Base-by-base conservation (phyloP, 2,113 vertebrate genomes). In the Calypte anna region DNA sequence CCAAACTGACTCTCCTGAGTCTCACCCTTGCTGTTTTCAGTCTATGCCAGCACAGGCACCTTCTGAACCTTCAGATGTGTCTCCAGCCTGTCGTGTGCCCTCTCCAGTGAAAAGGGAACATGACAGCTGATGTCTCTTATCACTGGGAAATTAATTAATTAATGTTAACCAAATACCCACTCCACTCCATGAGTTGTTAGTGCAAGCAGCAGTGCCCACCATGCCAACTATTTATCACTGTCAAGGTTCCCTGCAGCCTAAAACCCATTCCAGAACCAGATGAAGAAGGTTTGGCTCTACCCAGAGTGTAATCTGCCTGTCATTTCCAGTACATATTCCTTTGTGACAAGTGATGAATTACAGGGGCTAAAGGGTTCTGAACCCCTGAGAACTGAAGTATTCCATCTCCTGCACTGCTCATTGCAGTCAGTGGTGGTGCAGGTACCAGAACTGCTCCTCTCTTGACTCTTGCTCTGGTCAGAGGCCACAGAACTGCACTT, bases 131-230 rank as follows among this genome's bases (percentile, higher is more conserved):
- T 66, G 55, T 25, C 58, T 48, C 36, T 81, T 46, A 1, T 83
- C 90, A 81, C 63, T 20, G 72, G 58, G 62, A 78, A 86, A 88
- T 90, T 93, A 91, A 93, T 82, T 82, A 81, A 89, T 57, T 23
- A 55, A 87, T 28, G 20, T 44, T 81, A 89, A 93, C 91, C 48
- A 78, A 91, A 93, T 61, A 82, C 25, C 69, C 68, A 18, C 72
- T 90, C 77, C 30, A n/a, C 64, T 87, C 57, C 14, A 17, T 5
- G 86, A 59, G 82, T 28, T 57, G 72, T 3, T 5, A 81, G 48
- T 38, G 18, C 44, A 63, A n/a, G 64, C 66, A 40, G 69, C 85
- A 30, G 74, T 46, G 67, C 36, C 76, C 13, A 0, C 83, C 62
- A 53, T 11, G 1, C 23, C 59, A 79, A 68, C 74, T 44, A 64